Evolutionary conservation across 1,140 invertebrate species (phyloP).

Genomic region (Elysia chlorotica): DNA sequence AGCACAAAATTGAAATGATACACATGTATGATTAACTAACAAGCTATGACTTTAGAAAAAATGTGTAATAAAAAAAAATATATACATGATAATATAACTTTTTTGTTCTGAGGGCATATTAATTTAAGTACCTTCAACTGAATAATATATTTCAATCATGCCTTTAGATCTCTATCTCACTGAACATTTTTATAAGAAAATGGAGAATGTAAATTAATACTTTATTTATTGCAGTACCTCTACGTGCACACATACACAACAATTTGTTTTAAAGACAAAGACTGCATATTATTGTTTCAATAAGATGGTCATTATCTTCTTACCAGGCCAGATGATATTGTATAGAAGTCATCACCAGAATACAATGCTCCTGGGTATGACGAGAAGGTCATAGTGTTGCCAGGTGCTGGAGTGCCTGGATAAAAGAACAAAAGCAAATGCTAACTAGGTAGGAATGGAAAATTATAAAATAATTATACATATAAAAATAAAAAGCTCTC

Average conservation of each 20-base stretch:
- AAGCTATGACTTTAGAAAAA: neutral
- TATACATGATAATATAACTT: neutral
- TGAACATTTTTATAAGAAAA: no score
- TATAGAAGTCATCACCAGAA: constrained; percentile 88
- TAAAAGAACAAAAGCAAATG: no score
- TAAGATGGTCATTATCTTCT: constrained; percentile 31
- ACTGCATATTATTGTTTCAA: no score
- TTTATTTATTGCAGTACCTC: neutral
- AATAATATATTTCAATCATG: no score
- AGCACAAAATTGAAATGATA: no score
- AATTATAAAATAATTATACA: no score
- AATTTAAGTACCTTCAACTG: no score
- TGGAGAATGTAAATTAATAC: neutral
- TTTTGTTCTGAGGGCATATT: neutral
- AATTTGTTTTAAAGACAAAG: neutral
- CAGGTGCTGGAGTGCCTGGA: constrained; percentile 32
- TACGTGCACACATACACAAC: neutral
- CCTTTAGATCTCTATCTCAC: no score
- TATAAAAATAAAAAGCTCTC: no score
- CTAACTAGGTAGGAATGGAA: no score
- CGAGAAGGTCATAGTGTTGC: constrained; percentile 73
- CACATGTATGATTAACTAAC: neutral
- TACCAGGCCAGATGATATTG: constrained; percentile 68
- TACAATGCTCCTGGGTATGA: constrained; percentile 86
- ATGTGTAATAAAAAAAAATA: neutral